Conservation (phyloP, 2,113 vertebrate species). For the Origma solitaria region DNA sequence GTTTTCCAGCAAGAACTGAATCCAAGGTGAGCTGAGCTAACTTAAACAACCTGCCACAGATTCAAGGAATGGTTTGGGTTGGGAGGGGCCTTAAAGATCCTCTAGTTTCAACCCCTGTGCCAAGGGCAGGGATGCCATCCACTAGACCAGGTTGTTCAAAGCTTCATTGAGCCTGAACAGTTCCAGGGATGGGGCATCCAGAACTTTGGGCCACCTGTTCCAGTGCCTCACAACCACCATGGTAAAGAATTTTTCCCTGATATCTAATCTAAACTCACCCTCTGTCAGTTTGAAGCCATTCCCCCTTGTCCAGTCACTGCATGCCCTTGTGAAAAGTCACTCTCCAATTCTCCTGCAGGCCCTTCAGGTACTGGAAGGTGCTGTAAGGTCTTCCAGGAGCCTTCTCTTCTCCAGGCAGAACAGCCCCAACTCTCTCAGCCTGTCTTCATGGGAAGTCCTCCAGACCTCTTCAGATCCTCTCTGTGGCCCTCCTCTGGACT, state of each 20-base stretch:
- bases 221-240: rapidly evolving
- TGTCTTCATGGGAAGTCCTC: background rate
- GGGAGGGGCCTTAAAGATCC: background rate
- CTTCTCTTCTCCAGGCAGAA: background rate
- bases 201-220: background rate
- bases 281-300: background rate
- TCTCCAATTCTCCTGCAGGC: background rate
- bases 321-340: background rate
- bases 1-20: background rate
- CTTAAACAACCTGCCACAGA: background rate
- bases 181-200: background rate
- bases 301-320: background rate
- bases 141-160: background rate
- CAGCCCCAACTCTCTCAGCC: background rate
- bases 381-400: background rate
- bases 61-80: background rate
- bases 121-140: background rate
- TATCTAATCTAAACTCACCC: background rate
- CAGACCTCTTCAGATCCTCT: background rate
- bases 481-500: background rate
- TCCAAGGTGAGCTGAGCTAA: background rate
- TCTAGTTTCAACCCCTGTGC: background rate
- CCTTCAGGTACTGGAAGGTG: background rate
- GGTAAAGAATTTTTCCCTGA: background rate
- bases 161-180: background rate